Base-by-base conservation (phyloP, 2,888 invertebrate genomes). In the Netelia melanura region DNA sequence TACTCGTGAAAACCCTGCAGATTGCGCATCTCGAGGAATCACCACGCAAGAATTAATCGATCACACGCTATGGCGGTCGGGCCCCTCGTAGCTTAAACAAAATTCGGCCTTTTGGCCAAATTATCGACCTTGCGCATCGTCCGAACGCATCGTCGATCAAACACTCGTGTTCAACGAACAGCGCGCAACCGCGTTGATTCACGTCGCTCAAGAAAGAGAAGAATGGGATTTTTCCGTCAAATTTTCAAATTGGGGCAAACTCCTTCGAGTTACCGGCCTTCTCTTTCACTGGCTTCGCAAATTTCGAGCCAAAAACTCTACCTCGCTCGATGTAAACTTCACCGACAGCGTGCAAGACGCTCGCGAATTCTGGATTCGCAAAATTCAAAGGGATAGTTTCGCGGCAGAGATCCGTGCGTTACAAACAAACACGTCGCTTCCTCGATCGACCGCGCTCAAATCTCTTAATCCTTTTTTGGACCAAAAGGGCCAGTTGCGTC, bases 1-100 rank as follows among this genome's bases (percentile, higher is more conserved):
- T 21, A 87, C 89, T 8, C 74, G 84, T 38, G 72, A 86, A 9
- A 92, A 92, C 76, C 90, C 92, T 0, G 90, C 91, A n/a, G 91
- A 92, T 80, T 87, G 89, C 14, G 86, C 90, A 1, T 91, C 91
- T 0, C 65, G 92, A 58, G 92, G 92, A 17, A 48, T 89, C 0
- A 17, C 79, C 1, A 83, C 87, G 0, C n/a, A 48, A 1, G 88
- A 89, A 61, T 76, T 89, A 1, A 3, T 77, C 8, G 43, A 71
- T 3, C 86, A 87, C 64, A n/a, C 54, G 0, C 71, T 89, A 6
- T 89, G 88, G 88, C 87, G 86, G 87, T 38, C 64, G 10, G 88
- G 89, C 10, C 89, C 87, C 1, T 5, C 61, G 10, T 90, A 87
- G 87, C 78, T 89, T 0, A n/a, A 17, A 0, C 65, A 21, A 44